Conservation (phyloP, 2,113 vertebrate genomes). For the Melanostigma gelatinosum region DNA sequence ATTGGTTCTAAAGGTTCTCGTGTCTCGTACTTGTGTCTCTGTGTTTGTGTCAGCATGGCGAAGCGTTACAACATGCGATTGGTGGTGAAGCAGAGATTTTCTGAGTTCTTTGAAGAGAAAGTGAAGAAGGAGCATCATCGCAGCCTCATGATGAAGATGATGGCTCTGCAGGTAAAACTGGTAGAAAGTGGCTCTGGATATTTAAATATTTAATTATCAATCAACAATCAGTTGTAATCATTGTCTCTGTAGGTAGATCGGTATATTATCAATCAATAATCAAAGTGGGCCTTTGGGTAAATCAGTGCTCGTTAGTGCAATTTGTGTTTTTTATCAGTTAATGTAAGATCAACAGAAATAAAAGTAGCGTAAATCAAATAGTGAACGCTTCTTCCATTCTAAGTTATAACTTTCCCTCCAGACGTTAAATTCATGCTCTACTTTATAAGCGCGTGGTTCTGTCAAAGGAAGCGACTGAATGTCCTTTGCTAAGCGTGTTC, state of each 20-base stretch:
- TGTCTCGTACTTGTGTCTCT: not conserved
- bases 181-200: constrained; percentile 73
- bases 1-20: not conserved
- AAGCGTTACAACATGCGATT: constrained; percentile 95
- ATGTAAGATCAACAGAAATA: no score
- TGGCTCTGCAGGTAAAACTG: constrained; percentile 76
- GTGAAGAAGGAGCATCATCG: constrained; percentile 87
- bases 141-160: constrained; percentile 93
- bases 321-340: no score
- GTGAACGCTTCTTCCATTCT: no score
- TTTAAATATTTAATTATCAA: not conserved
- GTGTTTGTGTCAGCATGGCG: constrained; percentile 86
- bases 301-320: no score
- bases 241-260: not conserved
- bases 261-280: no score
- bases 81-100: constrained; percentile 91
- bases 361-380: no score
- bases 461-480: no score
- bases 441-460: no score
- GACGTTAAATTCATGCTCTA: not conserved
- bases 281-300: not conserved
- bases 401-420: no score
- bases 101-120: constrained; percentile 93
- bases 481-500: no score
- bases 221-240: not conserved